These are phyloP conservation scores for Rhagonycha lutea DNA, from an alignment of 2,888 invertebrate species.

Conservation along the genomic window DNA sequence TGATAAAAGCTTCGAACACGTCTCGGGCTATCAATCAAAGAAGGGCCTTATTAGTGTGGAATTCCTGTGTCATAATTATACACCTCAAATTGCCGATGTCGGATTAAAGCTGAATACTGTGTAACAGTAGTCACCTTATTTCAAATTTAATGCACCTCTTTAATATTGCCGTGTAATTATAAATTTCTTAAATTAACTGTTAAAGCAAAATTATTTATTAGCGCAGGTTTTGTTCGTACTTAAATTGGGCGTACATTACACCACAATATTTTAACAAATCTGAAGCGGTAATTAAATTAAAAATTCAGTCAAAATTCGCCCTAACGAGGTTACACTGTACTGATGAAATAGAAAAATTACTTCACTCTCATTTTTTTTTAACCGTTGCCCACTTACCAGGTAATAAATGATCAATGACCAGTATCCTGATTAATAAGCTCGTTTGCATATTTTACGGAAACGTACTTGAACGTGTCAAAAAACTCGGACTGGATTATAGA, in stretches of 20 bases:
- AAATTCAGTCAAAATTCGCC: background rate
- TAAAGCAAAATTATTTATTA: background rate
- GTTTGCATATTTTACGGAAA: background rate
- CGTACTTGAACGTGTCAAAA: background rate
- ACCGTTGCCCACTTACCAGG: background rate
- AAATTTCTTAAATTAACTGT: background rate
- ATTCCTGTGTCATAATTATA: constrained; percentile 49
- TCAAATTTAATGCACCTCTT: background rate
- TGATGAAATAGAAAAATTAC: background rate
- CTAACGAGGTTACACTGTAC: background rate
- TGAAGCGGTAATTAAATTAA: background rate
- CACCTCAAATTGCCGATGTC: constrained; percentile 37
- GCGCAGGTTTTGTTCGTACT: background rate
- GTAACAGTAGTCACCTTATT: constrained; percentile 29
- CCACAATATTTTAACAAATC: background rate
- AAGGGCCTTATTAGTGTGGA: constrained; percentile 47
- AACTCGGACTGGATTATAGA: background rate
- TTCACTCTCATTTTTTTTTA: background rate
- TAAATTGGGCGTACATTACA: background rate
- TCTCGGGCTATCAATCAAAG: constrained; percentile 42
- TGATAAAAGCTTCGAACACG: constrained; percentile 21
- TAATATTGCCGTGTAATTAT: background rate
- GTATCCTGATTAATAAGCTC: background rate
- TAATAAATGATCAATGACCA: background rate
- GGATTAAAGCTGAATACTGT: constrained; percentile 40